Base-by-base conservation (phyloP, 2,113 vertebrate species). In the Amphiprion ocellaris region DNA sequence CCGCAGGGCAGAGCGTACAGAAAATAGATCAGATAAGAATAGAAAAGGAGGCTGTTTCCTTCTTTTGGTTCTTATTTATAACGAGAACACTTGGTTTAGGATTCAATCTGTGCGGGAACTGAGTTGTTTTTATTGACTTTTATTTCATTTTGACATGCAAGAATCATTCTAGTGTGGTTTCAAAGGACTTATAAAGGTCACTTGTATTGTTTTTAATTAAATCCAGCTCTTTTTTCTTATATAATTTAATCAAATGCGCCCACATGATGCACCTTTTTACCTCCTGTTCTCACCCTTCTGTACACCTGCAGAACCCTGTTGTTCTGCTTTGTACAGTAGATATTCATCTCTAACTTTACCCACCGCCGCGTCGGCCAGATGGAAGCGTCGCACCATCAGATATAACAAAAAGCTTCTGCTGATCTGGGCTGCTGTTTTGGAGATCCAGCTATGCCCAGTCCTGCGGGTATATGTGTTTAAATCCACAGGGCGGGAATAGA, bases 241-340 rank as follows among this genome's bases (percentile, higher is more conserved):
- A 12, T 41, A 8, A 8, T 41, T 41, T 41, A 11, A 41, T 41
- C 12, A 6, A 6, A 30, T 30, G 4, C 4, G 30, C 41, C 41
- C 41, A 2, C 14, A 12, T 44, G 41, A 44, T 15, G 11, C 11
- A 44, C 41, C 12, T 44, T 2, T 55, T 60, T 83, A 58, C 74
- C 64, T 63, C 61, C 14, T 37, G 5, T 56, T n/a, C 14, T 83
- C 82, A 54, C 62, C 63, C 60, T 58, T 7, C 58, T n/a, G 52
- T 1, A 14, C 64, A 10, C 59, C 75, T 69, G 62, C 70, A 65
- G 28, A 58, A 61, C 55, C 49, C 21, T 4, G 44, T 28, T 74
- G 37, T 68, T 68, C 28, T 59, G 66, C 28, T 26, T 28, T 30
- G 16, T 41, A 15, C 49, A 21, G 16, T n/a, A 73, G 84, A 85